Evolutionary conservation across 2,888 invertebrate species (phyloP), one percentile per base, ranked within the genome.

Genomic region (Athrips mouffetella): DNA sequence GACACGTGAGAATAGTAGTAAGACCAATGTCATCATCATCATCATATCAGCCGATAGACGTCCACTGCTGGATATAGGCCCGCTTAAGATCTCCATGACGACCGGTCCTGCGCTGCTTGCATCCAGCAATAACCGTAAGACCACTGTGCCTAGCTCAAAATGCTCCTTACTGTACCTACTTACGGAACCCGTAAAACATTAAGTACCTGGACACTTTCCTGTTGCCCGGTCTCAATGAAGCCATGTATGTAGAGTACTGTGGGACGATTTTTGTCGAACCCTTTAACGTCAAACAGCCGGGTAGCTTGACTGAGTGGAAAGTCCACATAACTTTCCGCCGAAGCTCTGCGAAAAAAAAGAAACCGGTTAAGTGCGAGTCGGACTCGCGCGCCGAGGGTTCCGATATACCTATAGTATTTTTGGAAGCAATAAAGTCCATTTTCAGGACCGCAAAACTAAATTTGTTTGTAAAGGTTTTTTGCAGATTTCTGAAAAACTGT

Each of bases 241-340:
- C 91, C 91, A 63, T 91, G 91, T 23, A 90, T 70, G 68, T 91
- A 91, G 1, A 91, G 59, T 1, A 91, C 88, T 0, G 91, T 91
- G 10, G 88, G 86, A 47, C 78, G 84, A 29, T 68, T 70, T 53
- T 71, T 80, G 50, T 89, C 80, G 53, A 89, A 89, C 13, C 89
- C 89, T 42, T 84, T 80, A 51, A 78, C 64, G 8, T 82, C 81
- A 2, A 90, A 68, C 35, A 91, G 75, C 1, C 80, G 77, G 46
- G 56, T 70, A 0, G 90, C 79, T 55, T 89, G 85, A 30, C 68
- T 77, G 27, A 91, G 73, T 1, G 90, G 90, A 47, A 90, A 69
- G 48, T 90, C 86, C 50, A 85, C 70, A 50, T 87, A 87, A 47
- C 87, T 85, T 15, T 81, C 75, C 3, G 63, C 45, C 5, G 80